Base-by-base conservation (phyloP, 2,113 vertebrate genomes). In the Pionites leucogaster region DNA sequence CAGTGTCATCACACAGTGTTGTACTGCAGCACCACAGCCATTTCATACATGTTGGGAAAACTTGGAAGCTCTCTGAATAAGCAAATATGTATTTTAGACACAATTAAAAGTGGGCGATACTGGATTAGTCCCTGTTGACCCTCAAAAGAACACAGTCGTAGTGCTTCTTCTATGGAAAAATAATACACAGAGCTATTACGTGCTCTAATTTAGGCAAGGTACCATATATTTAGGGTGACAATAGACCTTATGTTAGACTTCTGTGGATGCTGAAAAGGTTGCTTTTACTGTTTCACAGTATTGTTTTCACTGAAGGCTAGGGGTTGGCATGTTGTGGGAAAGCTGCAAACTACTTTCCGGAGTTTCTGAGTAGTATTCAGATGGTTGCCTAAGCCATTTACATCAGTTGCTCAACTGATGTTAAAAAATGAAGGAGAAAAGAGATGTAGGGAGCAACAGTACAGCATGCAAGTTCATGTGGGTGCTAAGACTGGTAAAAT, bases 81-180 rank as follows among this genome's bases (percentile, higher is more conserved):
- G 44, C 44, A 93, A 37, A 92, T 74, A 24, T 4, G 15, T 91
- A 65, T 95, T 77, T 93, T 87, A 91, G 81, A 75, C 19, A 68
- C 33, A 79, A 46, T 57, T 72, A 80, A 46, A 79, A 82, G 60
- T 50, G 44, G 71, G 18, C 15, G 79, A 18, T 76, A 44, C n/a
- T 79, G 44, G 33, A 42, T 20, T 63, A 44, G 35, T 64, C 28
- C 33, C 44, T 91, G 18, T 2, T 2, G 42, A 17, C 33, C 17
- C n/a, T 79, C 35, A 18, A 72, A 85, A 79, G 47, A 68, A 52
- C 31, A 28, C 13, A 44, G 20, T 52, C 33, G 23, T 50, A 17
- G 13, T 82, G 29, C 42, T 63, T 35, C 27, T 37, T 91, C 71
- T 71, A 59, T 62, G 50, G 33, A 46, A 52, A 79, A 79, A 81